phyloP scores from a whole-genome alignment of 2,113 vertebrate species.

The Garra rufa region DNA sequence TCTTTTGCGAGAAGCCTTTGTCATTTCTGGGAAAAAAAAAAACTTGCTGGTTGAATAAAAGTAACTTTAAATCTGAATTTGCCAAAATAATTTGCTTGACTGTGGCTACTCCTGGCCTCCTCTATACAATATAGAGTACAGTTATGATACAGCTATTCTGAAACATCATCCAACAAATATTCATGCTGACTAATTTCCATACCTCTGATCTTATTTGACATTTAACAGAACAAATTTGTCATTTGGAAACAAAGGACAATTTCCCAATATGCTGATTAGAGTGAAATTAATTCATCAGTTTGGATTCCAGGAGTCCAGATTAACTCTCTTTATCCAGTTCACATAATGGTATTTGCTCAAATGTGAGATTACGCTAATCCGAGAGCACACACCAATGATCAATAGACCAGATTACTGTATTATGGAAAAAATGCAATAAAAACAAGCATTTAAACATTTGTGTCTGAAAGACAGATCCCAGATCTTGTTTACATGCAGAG shows the following conservation, averaged over 20 bases:
- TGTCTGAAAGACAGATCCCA: background rate
- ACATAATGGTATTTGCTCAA: constrained; percentile 72
- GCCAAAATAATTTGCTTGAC: no score
- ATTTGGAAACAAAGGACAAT: constrained; percentile 8
- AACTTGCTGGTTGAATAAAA: no score
- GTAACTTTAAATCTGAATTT: no score
- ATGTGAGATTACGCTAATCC: constrained; percentile 64
- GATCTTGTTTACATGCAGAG: constrained; percentile 11
- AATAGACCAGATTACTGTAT: constrained; percentile 15
- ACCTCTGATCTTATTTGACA: background rate
- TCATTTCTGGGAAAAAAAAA: no score
- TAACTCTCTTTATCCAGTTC: constrained; percentile 70
- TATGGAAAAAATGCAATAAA: background rate
- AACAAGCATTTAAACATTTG: background rate
- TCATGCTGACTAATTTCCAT: background rate
- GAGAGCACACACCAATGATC: constrained; percentile 28
- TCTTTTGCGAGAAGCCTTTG: no score
- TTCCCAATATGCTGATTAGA: constrained; percentile 72
- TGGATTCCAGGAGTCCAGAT: constrained; percentile 74
- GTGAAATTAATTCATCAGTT: constrained; percentile 69
- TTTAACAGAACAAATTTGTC: constrained; percentile 16
- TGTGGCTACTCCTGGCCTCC: no score
- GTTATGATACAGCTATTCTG: background rate
- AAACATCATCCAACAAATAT: background rate
- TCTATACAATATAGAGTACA: no score